Conservation (phyloP, 1,140 invertebrate genomes). For the Eumeta japonica region DNA sequence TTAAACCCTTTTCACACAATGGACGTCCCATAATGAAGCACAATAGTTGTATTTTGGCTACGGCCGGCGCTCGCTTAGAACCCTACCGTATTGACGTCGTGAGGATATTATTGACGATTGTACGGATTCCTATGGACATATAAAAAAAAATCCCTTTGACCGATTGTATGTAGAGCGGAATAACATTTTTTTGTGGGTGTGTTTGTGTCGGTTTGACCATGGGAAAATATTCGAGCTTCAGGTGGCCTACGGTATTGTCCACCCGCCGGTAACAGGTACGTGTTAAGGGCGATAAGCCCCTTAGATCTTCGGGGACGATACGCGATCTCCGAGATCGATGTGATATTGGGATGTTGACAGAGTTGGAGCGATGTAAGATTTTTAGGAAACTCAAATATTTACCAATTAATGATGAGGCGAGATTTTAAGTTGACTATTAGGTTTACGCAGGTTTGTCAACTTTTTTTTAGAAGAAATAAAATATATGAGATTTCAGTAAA, state of each 20-base stretch:
- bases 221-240: slow-evolving; percentile 52
- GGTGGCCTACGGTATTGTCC: too few species aligned
- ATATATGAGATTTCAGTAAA: too few species aligned
- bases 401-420: too few species aligned
- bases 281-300: too few species aligned
- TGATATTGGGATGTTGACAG: too few species aligned
- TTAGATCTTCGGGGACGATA: too few species aligned
- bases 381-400: neutral
- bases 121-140: slow-evolving; percentile 38
- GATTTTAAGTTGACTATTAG: too few species aligned
- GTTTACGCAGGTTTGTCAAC: too few species aligned
- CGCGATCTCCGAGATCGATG: too few species aligned
- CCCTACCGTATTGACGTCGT: slow-evolving; percentile 41
- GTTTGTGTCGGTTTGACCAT: slow-evolving; percentile 52
- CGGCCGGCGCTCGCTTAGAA: slow-evolving; percentile 16
- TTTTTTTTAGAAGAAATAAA: too few species aligned
- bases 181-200: slow-evolving; percentile 44
- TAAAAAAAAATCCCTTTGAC: slow-evolving; percentile 48
- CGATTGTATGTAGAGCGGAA: slow-evolving; percentile 49
- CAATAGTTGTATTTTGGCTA: slow-evolving; percentile 50
- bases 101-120: slow-evolving; percentile 35
- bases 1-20: slow-evolving; percentile 49
- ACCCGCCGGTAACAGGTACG: too few species aligned
- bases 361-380: too few species aligned
- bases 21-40: slow-evolving; percentile 40